A percentile compares a stretch with the other conserved stretches of the same genome.
phyloP scores from a whole-genome alignment of 2,888 invertebrate species.

The Trachelus stipa region DNA sequence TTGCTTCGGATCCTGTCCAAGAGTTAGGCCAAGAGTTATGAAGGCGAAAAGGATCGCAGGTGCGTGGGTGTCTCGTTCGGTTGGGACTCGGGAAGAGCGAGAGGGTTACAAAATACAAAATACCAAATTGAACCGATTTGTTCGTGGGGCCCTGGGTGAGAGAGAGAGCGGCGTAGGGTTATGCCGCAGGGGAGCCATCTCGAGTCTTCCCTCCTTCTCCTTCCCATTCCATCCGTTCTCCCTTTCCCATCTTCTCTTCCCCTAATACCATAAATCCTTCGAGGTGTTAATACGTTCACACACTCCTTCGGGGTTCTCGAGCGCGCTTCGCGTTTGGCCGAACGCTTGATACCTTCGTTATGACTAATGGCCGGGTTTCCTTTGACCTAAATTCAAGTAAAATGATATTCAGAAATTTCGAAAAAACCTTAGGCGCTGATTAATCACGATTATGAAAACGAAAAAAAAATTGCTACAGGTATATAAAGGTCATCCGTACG shows the following conservation, averaged over 20 bases:
- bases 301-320: slow-evolving; percentile 48
- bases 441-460: neutral
- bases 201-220: slow-evolving; percentile 16
- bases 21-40: slow-evolving; percentile 33
- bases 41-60: slow-evolving; percentile 42
- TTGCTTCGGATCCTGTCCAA: neutral
- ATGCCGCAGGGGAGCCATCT: slow-evolving; percentile 50
- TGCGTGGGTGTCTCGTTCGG: slow-evolving; percentile 34
- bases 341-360: neutral
- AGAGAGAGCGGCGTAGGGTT: slow-evolving; percentile 32
- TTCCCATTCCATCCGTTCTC: slow-evolving; percentile 20
- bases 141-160: slow-evolving; percentile 56
- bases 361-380: neutral
- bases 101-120: slow-evolving; percentile 54
- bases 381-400: neutral
- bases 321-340: slow-evolving; percentile 6
- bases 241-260: slow-evolving; percentile 18
- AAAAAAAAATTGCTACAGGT: neutral
- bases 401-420: neutral
- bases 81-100: neutral
- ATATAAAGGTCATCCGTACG: neutral
- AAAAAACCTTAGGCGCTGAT: neutral
- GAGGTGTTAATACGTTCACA: slow-evolving; percentile 64
- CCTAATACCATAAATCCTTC: slow-evolving; percentile 63
- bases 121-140: slow-evolving; percentile 63